Percentiles rank a stretch among this genome's conserved stretches.
Evolutionary conservation across 2,797 vertebrate genomes (phyloP).

Genomic region (Bovichtus variegatus): DNA sequence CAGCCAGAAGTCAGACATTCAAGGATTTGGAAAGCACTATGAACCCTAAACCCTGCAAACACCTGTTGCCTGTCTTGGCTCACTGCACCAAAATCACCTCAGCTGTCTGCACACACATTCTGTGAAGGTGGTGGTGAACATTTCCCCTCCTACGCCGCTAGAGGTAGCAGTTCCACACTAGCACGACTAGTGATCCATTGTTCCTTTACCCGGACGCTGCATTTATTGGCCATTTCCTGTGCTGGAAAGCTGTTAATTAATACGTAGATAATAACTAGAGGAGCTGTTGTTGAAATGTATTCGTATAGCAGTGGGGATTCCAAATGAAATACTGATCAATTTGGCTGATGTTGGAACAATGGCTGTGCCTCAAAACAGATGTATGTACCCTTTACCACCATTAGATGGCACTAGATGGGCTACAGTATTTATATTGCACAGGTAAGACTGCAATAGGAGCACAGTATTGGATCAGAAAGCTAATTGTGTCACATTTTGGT

Average conservation of each 20-base stretch:
- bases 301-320: background rate
- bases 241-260: background rate
- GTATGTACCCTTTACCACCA: slow-evolving; percentile 59
- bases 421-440: slow-evolving; percentile 47
- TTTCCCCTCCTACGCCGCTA: slow-evolving; percentile 55
- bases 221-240: slow-evolving; percentile 25
- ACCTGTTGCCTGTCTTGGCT: slow-evolving; percentile 55
- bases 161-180: slow-evolving; percentile 63
- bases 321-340: slow-evolving; percentile 21
- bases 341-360: slow-evolving; percentile 70
- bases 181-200: slow-evolving; percentile 36
- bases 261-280: background rate
- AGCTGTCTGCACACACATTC: slow-evolving; percentile 44
- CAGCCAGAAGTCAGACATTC: slow-evolving; percentile 34
- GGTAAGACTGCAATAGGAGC: slow-evolving; percentile 54
- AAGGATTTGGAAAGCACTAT: slow-evolving; percentile 47
- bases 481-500: slow-evolving; percentile 18
- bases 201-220: slow-evolving; percentile 33
- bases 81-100: slow-evolving; percentile 58
- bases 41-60: slow-evolving; percentile 47
- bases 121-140: slow-evolving; percentile 26
- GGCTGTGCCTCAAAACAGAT: slow-evolving; percentile 42
- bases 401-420: slow-evolving; percentile 71
- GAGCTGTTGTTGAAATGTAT: background rate
- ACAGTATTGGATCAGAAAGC: background rate